Base-by-base conservation (phyloP, 2,113 vertebrate genomes). In the Dolichotis patagonum region DNA sequence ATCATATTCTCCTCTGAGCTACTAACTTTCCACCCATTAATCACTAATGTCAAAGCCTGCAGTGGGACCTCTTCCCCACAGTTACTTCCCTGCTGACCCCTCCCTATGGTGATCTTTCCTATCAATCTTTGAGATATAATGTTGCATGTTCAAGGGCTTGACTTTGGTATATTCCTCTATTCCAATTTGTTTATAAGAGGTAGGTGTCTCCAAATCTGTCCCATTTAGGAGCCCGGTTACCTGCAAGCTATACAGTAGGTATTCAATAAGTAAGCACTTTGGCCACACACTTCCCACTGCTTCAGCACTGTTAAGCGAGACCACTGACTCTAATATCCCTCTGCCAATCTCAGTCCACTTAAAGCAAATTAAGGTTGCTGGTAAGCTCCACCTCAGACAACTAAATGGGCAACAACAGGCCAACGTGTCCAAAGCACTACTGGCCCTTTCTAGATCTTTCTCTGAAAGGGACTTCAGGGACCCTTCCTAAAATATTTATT, bases 401-500 rank as follows among this genome's bases (percentile, higher is more conserved):
- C 22, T 81, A 82, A 82, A 69, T 77, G 14, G 32, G 52, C 65
- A 38, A 69, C 35, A 94, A 65, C 24, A 88, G 85, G 24, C 14
- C 88, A 71, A 24, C n/a, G 77, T 32, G 73, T 32, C 84, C 87
- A 46, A 32, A 80, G 89, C n/a, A 77, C 7, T 46, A 82, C 46
- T 4, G 49, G 63, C 16, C 52, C 81, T 54, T 58, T 86, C 69
- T 78, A 43, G 43, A 85, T 52, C 56, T 19, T 16, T 7, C 41
- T 78, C 65, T 89, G 28, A 94, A 90, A 95, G 35, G 24, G 67
- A 85, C 67, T 85, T 41, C 81, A n/a, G 52, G 17, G 32, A 84
- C 43, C 43, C 3, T 46, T 43, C 49, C 24, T 69, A 69, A 69
- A 63, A 69, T 26, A 67, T 0, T 67, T n/a, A 32, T 38, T 43